Percentiles rank a stretch among this genome's conserved stretches.
phyloP scores from a whole-genome alignment of 2,888 invertebrate genomes.

The Heliconius charithonia region DNA sequence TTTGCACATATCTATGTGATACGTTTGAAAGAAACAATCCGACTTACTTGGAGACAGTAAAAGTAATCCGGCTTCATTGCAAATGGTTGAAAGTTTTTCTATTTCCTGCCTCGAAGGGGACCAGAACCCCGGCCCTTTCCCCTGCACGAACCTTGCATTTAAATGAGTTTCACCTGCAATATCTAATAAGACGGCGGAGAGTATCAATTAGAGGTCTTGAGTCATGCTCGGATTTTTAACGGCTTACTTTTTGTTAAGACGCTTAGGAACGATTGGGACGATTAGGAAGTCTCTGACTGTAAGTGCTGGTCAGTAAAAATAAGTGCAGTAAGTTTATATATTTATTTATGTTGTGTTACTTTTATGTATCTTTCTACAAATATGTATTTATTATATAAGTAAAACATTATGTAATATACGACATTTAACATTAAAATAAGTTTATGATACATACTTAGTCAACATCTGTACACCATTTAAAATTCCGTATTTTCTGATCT shows the following conservation, averaged over 20 bases:
- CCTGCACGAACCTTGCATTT: constrained; percentile 39
- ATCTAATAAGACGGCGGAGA: background rate
- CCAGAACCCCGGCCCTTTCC: constrained; percentile 13
- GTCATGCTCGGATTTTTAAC: constrained; percentile 12
- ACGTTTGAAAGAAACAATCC: constrained; percentile 31
- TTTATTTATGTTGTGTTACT: too few species aligned
- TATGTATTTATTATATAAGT: too few species aligned
- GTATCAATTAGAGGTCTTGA: constrained; percentile 14
- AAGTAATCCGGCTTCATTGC: constrained; percentile 45
- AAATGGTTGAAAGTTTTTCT: constrained; percentile 50
- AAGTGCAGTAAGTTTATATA: too few species aligned
- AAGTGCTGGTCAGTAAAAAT: background rate
- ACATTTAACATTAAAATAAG: too few species aligned
- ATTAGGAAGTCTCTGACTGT: background rate
- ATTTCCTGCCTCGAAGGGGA: constrained; percentile 43
- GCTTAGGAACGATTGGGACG: too few species aligned
- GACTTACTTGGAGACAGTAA: constrained; percentile 34
- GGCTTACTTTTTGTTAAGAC: background rate
- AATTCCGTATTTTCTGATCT: too few species aligned
- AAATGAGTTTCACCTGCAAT: constrained; percentile 20
- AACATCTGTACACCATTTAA: too few species aligned
- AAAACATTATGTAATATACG: too few species aligned
- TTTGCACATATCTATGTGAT: constrained; percentile 26
- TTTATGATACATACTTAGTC: too few species aligned
- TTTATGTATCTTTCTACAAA: too few species aligned